These are phyloP conservation scores for Hepsetus odoe DNA, from an alignment of 2,113 vertebrate species.

Conservation along the genomic window DNA sequence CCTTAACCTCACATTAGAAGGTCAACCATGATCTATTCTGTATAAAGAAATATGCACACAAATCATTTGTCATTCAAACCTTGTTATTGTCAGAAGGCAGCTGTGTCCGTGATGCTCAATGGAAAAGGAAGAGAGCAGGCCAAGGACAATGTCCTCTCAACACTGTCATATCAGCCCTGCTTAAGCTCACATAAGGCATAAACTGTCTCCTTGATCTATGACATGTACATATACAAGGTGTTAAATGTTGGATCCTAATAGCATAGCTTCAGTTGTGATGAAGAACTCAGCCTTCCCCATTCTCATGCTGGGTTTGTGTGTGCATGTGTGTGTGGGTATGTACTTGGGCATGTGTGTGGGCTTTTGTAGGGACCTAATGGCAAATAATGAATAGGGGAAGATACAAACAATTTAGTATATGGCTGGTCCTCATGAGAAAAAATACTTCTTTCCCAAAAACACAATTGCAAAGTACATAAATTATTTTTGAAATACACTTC, in stretches of 20 bases:
- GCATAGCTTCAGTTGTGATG: slow-evolving; percentile 1
- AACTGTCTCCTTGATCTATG: background rate
- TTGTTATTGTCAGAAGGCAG: slow-evolving; percentile 38
- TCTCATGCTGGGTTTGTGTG: background rate
- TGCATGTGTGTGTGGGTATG: background rate
- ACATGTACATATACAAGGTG: slow-evolving; percentile 10
- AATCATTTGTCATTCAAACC: slow-evolving; percentile 11
- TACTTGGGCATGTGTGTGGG: background rate
- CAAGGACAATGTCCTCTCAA: background rate
- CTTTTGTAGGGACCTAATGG: no score
- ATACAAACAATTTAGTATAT: no score
- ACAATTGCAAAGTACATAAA: no score
- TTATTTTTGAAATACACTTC: no score
- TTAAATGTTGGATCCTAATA: background rate
- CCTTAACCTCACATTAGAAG: background rate
- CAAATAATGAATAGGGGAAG: no score
- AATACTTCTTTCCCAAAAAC: no score
- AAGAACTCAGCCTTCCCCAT: slow-evolving; percentile 2
- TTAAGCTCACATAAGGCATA: slow-evolving; percentile 9
- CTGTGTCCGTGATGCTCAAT: slow-evolving; percentile 2
- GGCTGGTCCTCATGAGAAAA: no score
- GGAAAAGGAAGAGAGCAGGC: background rate
- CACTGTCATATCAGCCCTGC: slow-evolving; percentile 3
- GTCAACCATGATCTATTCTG: slow-evolving; percentile 11
- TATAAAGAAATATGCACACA: slow-evolving; percentile 10